A percentile compares a stretch with the other conserved stretches of the same genome.
Evolutionary conservation across 2,113 vertebrate species (phyloP).

Genomic region (Sialia sialis): DNA sequence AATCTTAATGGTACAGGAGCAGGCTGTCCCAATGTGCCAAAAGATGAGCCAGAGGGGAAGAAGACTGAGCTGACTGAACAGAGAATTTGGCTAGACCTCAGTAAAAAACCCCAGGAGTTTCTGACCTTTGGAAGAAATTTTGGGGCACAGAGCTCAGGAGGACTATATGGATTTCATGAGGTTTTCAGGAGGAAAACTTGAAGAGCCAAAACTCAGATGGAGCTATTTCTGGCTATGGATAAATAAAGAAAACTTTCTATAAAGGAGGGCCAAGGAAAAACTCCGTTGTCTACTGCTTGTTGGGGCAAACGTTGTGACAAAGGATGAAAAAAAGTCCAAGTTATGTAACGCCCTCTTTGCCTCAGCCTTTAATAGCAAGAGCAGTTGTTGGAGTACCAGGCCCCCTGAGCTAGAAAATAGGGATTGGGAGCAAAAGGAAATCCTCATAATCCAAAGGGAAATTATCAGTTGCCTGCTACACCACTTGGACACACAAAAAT

Average conservation of each 20-base stretch:
- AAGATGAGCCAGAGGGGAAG: not conserved
- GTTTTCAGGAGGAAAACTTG: not conserved
- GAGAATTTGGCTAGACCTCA: not conserved
- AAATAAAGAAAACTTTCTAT: not conserved
- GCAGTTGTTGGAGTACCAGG: not conserved
- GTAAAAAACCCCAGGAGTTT: not conserved
- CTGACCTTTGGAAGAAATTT: not conserved
- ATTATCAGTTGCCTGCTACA: not conserved
- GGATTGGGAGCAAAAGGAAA: not conserved
- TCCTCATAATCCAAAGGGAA: not conserved
- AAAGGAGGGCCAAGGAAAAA: not conserved
- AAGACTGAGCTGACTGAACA: not conserved
- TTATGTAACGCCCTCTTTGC: not conserved
- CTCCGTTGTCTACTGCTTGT: not conserved
- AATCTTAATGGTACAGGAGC: not conserved
- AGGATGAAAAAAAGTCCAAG: not conserved
- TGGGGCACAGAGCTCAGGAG: not conserved
- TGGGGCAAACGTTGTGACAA: not conserved
- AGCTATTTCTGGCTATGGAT: not conserved
- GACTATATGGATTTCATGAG: not conserved
- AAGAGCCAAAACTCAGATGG: not conserved
- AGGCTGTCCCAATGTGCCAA: not conserved
- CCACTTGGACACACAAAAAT: not conserved
- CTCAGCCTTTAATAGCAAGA: not conserved
- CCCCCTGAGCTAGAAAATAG: not conserved